A percentile compares a stretch with the other conserved stretches of the same genome.
These are phyloP conservation scores for Drosophila persimilis DNA, from an alignment of 1,140 invertebrate species.

Conservation along the genomic window DNA sequence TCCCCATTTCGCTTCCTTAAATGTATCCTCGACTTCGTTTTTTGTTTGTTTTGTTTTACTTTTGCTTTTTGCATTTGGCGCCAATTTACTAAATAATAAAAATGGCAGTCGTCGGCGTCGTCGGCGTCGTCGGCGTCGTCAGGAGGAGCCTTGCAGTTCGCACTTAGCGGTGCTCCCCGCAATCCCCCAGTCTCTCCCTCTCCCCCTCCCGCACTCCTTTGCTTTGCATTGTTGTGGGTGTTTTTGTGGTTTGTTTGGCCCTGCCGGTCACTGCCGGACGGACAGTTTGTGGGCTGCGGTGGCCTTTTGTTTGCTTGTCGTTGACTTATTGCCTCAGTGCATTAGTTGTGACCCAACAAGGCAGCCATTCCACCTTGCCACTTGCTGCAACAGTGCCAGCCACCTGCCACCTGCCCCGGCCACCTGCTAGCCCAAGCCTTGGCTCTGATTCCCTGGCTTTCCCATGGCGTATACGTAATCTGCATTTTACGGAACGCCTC, in stretches of 20 bases:
- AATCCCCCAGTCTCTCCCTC: constrained; percentile 5
- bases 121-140: constrained; percentile 30
- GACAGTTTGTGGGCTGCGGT: constrained; percentile 73
- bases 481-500: constrained; percentile 44
- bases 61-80: constrained; percentile 74
- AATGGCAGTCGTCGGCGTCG: constrained; percentile 56
- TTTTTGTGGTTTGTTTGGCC: constrained; percentile 46
- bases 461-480: constrained; percentile 72
- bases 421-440: background rate
- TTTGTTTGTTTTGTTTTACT: constrained; percentile 48
- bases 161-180: constrained; percentile 52
- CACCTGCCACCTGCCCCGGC: too few species aligned
- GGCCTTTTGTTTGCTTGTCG: constrained; percentile 65
- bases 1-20: background rate
- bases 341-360: constrained; percentile 59
- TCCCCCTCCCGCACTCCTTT: constrained; percentile 17
- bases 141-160: constrained; percentile 58
- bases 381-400: too few species aligned
- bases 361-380: too few species aligned
- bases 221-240: constrained; percentile 29
- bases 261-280: constrained; percentile 46
- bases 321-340: constrained; percentile 72
- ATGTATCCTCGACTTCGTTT: background rate
- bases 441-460: constrained; percentile 59
- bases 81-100: constrained; percentile 80